Base-by-base conservation (phyloP, 2,113 vertebrate genomes). In the Piaya cayana region DNA sequence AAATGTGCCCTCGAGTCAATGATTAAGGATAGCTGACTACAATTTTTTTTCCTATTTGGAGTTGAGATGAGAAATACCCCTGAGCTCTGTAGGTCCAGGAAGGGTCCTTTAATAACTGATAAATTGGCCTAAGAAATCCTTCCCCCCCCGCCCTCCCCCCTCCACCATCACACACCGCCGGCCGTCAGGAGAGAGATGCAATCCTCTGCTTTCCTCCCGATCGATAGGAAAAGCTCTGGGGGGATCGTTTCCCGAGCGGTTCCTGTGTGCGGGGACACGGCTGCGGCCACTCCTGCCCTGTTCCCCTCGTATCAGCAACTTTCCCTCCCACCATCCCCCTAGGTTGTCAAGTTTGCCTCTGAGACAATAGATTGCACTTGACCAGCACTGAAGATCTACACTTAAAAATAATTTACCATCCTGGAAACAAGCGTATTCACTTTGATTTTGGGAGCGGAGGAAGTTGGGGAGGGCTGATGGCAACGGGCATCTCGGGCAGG, bases 1-100 rank as follows among this genome's bases (percentile, higher is more conserved):
- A 98, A 98, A 98, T 98, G 96, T 98, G 98, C 98, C 98, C 98
- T 90, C 96, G 96, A 98, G 98, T 98, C 97, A 95, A 96, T 97
- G 98, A 98, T 98, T 98, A 98, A 98, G 98, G 98, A 98, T 98
- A 98, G 97, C 96, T 95, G 97, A 96, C 96, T 96, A 86, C 93
- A 18, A 30, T 87, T 92, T 92, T 78, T 65, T 96, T 88, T 95
- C 45, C 97, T 97, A 85, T 96, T 91, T 86, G 75, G 86, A 86
- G 91, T 92, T 90, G 90, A 95, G 86, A 95, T 91, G 95, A 96
- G 89, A 93, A 95, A 95, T 96, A 82, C 86, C 94, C 92, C 92
- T 62, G 71, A 94, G 94, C 86, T 92, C 71, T 70, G 30, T 23
- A 80, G 60, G 92, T 82, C 90, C 86, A 36, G 45, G 82, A 95